Percentiles rank a stretch among this genome's conserved stretches.
phyloP scores from a whole-genome alignment of 2,797 vertebrate genomes.

The Melanotaenia nigrans region DNA sequence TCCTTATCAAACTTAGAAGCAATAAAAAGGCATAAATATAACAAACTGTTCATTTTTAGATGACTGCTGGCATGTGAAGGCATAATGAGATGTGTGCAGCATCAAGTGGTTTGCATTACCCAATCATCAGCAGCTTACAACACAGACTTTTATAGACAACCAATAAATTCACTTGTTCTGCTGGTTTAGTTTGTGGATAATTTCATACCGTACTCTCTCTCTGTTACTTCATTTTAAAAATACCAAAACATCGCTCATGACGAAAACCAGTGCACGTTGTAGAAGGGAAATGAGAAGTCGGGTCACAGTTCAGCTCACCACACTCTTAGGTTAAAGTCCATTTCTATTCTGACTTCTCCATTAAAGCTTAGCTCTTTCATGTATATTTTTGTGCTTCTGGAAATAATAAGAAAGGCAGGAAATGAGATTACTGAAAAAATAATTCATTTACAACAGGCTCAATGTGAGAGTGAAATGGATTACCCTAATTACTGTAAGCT shows the following conservation, averaged over 20 bases:
- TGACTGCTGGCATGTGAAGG: not conserved
- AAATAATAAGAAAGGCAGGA: slow-evolving; percentile 11
- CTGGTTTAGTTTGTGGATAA: slow-evolving; percentile 2
- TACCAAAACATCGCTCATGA: not conserved
- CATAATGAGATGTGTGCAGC: slow-evolving; percentile 14
- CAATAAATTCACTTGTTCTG: slow-evolving; percentile 4
- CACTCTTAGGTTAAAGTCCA: slow-evolving; percentile 10
- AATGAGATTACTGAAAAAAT: slow-evolving; percentile 42
- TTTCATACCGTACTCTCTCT: not conserved
- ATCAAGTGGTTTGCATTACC: slow-evolving; percentile 11
- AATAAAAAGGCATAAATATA: not conserved
- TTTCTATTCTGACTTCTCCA: slow-evolving; percentile 16
- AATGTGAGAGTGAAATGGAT: slow-evolving; percentile 38
- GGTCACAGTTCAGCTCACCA: slow-evolving; percentile 25
- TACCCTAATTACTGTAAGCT: slow-evolving; percentile 24
- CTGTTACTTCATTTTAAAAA: not conserved
- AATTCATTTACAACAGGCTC: slow-evolving; percentile 37
- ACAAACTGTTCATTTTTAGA: not conserved
- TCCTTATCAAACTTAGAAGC: not conserved
- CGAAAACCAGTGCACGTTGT: slow-evolving; percentile 1
- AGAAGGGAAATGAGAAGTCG: slow-evolving; percentile 14
- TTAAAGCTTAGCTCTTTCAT: slow-evolving; percentile 28
- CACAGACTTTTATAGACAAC: not conserved
- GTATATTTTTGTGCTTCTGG: slow-evolving; percentile 19
- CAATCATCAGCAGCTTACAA: slow-evolving; percentile 2